These are phyloP conservation scores for Scarus forsteni DNA, from an alignment of 2,797 vertebrate species.

Conservation along the genomic window DNA sequence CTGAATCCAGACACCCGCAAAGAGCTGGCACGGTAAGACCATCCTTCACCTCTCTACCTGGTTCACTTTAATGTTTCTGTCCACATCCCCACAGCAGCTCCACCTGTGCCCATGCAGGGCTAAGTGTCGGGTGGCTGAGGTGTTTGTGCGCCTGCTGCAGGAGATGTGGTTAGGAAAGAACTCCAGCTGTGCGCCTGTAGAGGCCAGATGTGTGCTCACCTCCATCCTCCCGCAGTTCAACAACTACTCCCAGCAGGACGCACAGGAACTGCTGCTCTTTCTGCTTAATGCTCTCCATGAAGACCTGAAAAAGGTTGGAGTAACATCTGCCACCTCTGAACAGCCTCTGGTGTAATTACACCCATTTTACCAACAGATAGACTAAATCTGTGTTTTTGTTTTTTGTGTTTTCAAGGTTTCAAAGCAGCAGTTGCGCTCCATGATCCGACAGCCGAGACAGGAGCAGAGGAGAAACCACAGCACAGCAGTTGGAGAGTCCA, in stretches of 20 bases:
- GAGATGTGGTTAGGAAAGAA: constrained; percentile 87
- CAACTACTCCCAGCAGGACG: constrained; percentile 87
- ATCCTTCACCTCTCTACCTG: background rate
- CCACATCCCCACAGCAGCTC: background rate
- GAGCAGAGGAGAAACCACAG: constrained; percentile 31
- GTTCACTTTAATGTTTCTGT: background rate
- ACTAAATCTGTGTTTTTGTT: constrained; percentile 6
- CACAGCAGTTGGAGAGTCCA: constrained; percentile 65
- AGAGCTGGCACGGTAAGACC: constrained; percentile 81
- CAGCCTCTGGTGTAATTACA: too few species aligned
- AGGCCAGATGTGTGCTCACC: constrained; percentile 78
- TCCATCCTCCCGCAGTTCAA: constrained; percentile 83
- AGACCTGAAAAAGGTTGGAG: constrained; percentile 83
- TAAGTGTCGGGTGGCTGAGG: constrained; percentile 76
- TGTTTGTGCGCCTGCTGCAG: constrained; percentile 84
- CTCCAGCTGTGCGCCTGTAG: constrained; percentile 79
- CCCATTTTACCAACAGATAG: background rate
- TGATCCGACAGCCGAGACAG: constrained; percentile 1
- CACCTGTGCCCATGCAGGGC: constrained; percentile 43
- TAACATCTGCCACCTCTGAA: background rate
- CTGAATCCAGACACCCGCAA: constrained; percentile 79
- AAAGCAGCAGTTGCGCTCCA: constrained; percentile 36
- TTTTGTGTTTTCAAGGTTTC: constrained; percentile 47
- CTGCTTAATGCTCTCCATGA: constrained; percentile 88
- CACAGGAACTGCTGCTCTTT: constrained; percentile 89